phyloP scores from a whole-genome alignment of 2,888 invertebrate genomes.

The Drosophila histrio region DNA sequence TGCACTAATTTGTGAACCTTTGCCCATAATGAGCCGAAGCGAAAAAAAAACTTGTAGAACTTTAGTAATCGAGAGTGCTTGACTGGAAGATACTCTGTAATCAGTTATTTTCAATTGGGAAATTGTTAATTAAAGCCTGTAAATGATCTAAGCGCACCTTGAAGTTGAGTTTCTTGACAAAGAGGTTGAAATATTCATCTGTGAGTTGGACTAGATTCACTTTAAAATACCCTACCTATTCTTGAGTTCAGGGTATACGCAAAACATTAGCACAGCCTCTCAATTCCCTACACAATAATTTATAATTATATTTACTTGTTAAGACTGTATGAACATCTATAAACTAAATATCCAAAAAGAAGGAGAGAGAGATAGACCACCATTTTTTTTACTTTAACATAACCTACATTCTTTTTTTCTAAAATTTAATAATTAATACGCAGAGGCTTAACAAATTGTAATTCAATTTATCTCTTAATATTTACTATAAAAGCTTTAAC shows the following conservation, averaged over 20 bases:
- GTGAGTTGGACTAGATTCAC: neutral
- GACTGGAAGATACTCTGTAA: neutral
- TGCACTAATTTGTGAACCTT: slow-evolving; percentile 45
- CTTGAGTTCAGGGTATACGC: neutral
- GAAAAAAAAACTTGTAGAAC: neutral
- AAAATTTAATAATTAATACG: too few species aligned
- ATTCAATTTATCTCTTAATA: neutral
- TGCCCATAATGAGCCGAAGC: slow-evolving; percentile 28
- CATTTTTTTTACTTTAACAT: too few species aligned
- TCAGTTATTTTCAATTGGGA: neutral
- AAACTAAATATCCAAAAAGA: neutral
- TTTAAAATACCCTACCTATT: neutral
- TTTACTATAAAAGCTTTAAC: neutral
- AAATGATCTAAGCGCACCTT: neutral
- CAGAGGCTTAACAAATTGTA: neutral
- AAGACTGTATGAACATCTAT: neutral
- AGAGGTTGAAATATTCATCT: neutral
- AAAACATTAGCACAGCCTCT: too few species aligned
- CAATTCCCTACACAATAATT: neutral
- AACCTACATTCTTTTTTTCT: too few species aligned
- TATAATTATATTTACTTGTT: neutral
- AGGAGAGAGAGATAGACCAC: too few species aligned
- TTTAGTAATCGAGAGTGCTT: neutral
- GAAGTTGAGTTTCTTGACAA: neutral
- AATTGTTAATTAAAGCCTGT: neutral